Evolutionary conservation across 2,113 vertebrate species (phyloP).

Genomic region (Hippocampus barbouri): DNA sequence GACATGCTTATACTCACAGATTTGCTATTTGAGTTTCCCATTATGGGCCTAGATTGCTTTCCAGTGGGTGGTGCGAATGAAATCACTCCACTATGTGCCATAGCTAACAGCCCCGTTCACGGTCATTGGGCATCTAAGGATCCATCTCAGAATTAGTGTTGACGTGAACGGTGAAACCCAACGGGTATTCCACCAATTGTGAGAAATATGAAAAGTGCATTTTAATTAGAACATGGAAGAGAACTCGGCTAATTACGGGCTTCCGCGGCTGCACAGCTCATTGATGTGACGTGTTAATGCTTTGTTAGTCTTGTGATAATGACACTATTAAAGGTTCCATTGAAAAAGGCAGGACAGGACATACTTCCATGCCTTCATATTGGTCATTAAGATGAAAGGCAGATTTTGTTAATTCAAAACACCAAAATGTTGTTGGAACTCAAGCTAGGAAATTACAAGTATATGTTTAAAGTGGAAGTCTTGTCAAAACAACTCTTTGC

Average conservation of each 20-base stretch:
- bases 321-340: neutral
- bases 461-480: too few species aligned
- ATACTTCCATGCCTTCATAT: neutral
- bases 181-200: conserved; percentile 22
- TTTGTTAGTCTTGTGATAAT: conserved; percentile 20
- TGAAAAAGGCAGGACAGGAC: neutral
- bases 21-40: conserved; percentile 64
- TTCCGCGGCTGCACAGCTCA: neutral
- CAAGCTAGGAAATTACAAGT: too few species aligned
- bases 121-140: conserved; percentile 45
- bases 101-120: conserved; percentile 51
- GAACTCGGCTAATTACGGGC: conserved; percentile 17
- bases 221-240: conserved; percentile 12
- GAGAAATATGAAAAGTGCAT: conserved; percentile 8
- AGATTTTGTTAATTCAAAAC: too few species aligned
- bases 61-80: conserved; percentile 52
- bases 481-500: too few species aligned
- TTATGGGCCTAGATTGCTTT: conserved; percentile 64
- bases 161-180: conserved; percentile 15
- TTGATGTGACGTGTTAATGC: conserved; percentile 14
- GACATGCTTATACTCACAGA: conserved; percentile 55
- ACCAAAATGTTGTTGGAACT: too few species aligned
- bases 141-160: conserved; percentile 45
- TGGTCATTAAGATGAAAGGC: neutral
- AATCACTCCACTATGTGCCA: conserved; percentile 45